Evolutionary conservation across 2,797 vertebrate species (phyloP).

Genomic region (Catharus ustulatus): DNA sequence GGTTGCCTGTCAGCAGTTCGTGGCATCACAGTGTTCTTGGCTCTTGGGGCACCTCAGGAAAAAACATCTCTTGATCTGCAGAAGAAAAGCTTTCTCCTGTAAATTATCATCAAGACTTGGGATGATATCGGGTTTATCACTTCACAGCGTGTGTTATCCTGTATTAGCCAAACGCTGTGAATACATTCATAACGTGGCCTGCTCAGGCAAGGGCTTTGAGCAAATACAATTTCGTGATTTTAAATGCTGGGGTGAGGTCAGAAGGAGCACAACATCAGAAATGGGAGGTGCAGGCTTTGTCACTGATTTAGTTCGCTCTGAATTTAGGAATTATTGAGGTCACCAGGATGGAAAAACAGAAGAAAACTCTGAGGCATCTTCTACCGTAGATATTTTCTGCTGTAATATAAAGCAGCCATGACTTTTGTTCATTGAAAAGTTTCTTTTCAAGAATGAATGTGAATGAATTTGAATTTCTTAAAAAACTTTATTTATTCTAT

Average conservation of each 20-base stretch:
- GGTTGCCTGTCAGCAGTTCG: conserved; percentile 30
- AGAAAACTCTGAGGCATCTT: not conserved
- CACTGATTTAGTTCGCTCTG: not conserved
- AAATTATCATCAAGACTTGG: not conserved
- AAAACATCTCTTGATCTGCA: conserved; percentile 14
- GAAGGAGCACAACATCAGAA: not conserved
- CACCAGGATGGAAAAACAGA: not conserved
- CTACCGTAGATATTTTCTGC: not conserved
- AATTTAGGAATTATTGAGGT: not conserved
- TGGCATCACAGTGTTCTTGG: not conserved
- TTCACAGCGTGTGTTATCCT: not conserved
- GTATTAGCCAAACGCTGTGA: not conserved
- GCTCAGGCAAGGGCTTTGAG: not conserved
- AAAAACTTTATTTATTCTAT: not conserved
- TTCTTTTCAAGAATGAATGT: not conserved
- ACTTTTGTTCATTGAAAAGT: not conserved
- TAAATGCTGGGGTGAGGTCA: not conserved
- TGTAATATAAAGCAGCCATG: not conserved
- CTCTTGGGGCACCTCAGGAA: conserved; percentile 39
- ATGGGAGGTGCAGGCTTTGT: not conserved
- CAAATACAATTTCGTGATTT: not conserved
- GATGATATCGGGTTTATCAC: not conserved
- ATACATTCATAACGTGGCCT: not conserved
- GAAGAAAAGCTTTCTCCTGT: not conserved
- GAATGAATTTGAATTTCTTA: not conserved